Conservation (phyloP, 1,140 invertebrate species). For the Meteorus sp. region DNA sequence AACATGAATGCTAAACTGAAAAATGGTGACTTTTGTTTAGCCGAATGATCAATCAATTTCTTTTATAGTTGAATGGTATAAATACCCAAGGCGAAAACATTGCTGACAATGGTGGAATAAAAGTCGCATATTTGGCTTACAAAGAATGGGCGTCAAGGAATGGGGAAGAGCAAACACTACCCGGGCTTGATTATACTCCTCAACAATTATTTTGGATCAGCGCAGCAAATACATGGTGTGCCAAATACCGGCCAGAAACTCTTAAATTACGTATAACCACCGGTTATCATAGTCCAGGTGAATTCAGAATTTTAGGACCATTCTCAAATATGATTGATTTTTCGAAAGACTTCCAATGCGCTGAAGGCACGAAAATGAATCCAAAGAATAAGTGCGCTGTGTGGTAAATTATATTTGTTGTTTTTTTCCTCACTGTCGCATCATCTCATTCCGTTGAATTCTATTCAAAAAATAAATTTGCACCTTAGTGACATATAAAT, state of each 20-base stretch:
- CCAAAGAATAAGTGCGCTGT: too few relatives aligned
- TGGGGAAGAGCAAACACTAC: conserved; percentile 66
- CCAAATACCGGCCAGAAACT: conserved; percentile 65
- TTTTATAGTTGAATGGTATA: background rate
- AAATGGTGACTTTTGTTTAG: too few relatives aligned
- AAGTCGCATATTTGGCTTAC: conserved; percentile 83
- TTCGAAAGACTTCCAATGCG: conserved; percentile 77
- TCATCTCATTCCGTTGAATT: too few relatives aligned
- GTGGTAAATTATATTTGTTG: too few relatives aligned
- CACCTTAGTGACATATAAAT: too few relatives aligned
- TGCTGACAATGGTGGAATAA: conserved; percentile 87
- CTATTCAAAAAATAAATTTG: too few relatives aligned
- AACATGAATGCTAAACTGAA: too few relatives aligned
- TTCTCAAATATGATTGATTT: conserved; percentile 64
- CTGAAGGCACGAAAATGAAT: conserved; percentile 70
- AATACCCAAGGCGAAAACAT: conserved; percentile 91
- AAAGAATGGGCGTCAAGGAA: conserved; percentile 69
- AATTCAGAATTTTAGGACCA: conserved; percentile 53
- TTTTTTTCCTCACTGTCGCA: too few relatives aligned
- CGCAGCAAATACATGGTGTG: conserved; percentile 58
- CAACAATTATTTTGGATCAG: conserved; percentile 8
- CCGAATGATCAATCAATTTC: background rate
- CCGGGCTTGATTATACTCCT: conserved; percentile 36
- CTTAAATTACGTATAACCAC: conserved; percentile 69
- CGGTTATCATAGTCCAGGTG: conserved; percentile 71